Evolutionary conservation across 1,140 invertebrate species (phyloP), one percentile per base, ranked within the genome.

Genomic region (Saccostrea echinata): DNA sequence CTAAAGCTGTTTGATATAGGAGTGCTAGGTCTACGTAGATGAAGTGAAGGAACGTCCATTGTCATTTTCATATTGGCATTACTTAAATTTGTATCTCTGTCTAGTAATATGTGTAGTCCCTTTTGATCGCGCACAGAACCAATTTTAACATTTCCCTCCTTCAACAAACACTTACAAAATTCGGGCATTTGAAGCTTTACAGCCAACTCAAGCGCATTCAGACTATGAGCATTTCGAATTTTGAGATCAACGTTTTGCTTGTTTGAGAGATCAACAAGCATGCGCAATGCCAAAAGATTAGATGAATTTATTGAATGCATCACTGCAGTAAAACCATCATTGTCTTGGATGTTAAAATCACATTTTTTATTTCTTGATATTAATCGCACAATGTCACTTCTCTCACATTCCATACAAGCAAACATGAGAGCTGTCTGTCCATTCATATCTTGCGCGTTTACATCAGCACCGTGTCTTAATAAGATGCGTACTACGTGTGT

Each of bases 391-490:
- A 98, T 97, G 86, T 98, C 97, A 16, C 96, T 96, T 90, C 98
- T 97, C 8, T 91, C 90, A 1, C 97, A 97, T 93, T 98, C 97
- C 93, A 98, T 97, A 18, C 97, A 97, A 9, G 98, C 98, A 94
- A 98, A 98, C 98, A 98, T 98, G 71, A 98, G 94, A 11, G 97
- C 97, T 4, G 98, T 98, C 88, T 97, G 97, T 13, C 98, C 98
- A 94, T 98, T 97, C 92, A 97, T 97, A 92, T 98, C 98, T 94
- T 97, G 97, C 87, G 97, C 97, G 93, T 98, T 98, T 9, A 98
- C 96, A 91, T 98, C 97, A 4, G 98, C 98, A 33, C 97, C 98
- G 85, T 89, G 88, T 33, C 90, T 88, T 30, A 93, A 84, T n/a
- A 93, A 68, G 30, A 91, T 64, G 18, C 92, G 86, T 6, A 92